Evolutionary conservation across 2,113 vertebrate genomes (phyloP), one percentile per base, ranked within the genome.

Genomic region (Indicator maculatus): DNA sequence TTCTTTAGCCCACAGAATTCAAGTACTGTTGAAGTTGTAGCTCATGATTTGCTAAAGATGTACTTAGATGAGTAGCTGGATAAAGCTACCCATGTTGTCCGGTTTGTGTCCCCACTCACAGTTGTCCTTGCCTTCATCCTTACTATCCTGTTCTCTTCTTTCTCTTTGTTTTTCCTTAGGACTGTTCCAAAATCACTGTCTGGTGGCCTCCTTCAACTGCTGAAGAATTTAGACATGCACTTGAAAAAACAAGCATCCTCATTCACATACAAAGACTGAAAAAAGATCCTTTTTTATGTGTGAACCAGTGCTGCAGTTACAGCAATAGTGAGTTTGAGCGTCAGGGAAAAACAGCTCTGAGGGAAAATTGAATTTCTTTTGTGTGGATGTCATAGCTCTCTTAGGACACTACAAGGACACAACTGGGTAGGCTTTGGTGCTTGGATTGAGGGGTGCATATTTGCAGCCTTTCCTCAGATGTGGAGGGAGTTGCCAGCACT

Each of bases 271-370:
- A 8, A 60, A 55, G 11, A 36, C 74, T 72, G 15, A 64, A 61
- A 23, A 53, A 28, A 39, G 24, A 70, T 58, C 20, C 4, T 2
- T 0, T 79, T 69, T 21, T 18, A 23, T 1, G 0, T 9, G 41
- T 28, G 55, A 67, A 39, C 65, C 65, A 36, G 55, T 14, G 50
- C 38, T 16, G 4, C 59, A 11, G 31, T 5, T 59, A 39, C 39
- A 27, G 44, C 7, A n/a, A 20, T 47, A 38, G 47, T 0, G 8
- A 67, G 30, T 44, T 41, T 75, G 47, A 52, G 39, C 52, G 59
- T 4, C 8, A 4, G 44, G 27, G 24, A 56, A 61, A 16, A 31
- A 31, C 27, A 38, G 47, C 64, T 79, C 8, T 1, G 3, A 66
- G 31, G 8, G 26, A 77, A 78, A 67, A 56, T 2, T 13, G 16